Percentiles rank a stretch among this genome's conserved stretches.
Evolutionary conservation across 2,888 invertebrate species (phyloP).

Genomic region (Rhamnusium bicolor): DNA sequence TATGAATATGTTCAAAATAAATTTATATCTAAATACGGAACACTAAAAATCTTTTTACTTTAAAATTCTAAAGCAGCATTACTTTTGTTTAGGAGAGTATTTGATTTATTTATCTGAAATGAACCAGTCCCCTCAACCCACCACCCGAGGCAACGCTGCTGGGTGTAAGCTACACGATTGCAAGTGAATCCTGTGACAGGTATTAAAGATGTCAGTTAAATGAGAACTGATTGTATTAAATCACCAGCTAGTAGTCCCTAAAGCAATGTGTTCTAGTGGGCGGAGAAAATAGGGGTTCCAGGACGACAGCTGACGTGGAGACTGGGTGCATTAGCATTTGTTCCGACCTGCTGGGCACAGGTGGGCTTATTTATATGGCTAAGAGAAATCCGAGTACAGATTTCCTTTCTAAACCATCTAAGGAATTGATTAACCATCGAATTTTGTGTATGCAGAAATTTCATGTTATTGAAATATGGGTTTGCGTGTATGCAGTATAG

Average conservation of each 20-base stretch:
- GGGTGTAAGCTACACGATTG: background rate
- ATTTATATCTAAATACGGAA: too few species aligned
- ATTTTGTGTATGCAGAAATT: background rate
- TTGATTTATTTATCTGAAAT: background rate
- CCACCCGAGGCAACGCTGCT: background rate
- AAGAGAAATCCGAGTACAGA: constrained; percentile 47
- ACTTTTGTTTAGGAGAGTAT: background rate
- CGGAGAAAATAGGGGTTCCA: constrained; percentile 35
- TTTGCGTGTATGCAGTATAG: background rate
- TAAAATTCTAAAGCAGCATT: background rate
- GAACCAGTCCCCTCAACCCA: background rate
- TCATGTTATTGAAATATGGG: background rate
- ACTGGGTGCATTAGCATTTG: constrained; percentile 60
- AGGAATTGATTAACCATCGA: constrained; percentile 18
- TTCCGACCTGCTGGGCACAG: constrained; percentile 67
- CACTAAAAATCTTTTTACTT: too few species aligned
- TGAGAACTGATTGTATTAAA: constrained; percentile 38
- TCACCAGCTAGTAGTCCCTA: constrained; percentile 29
- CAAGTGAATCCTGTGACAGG: constrained; percentile 15
- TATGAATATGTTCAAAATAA: too few species aligned
- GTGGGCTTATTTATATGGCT: constrained; percentile 64
- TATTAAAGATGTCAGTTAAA: constrained; percentile 39
- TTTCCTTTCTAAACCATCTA: constrained; percentile 40
- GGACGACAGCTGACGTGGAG: constrained; percentile 53
- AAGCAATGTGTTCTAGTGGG: constrained; percentile 31